Percentiles rank a stretch among this genome's conserved stretches.
These are phyloP conservation scores for Philantomba maxwellii DNA, from an alignment of 2,113 vertebrate species.

Conservation along the genomic window DNA sequence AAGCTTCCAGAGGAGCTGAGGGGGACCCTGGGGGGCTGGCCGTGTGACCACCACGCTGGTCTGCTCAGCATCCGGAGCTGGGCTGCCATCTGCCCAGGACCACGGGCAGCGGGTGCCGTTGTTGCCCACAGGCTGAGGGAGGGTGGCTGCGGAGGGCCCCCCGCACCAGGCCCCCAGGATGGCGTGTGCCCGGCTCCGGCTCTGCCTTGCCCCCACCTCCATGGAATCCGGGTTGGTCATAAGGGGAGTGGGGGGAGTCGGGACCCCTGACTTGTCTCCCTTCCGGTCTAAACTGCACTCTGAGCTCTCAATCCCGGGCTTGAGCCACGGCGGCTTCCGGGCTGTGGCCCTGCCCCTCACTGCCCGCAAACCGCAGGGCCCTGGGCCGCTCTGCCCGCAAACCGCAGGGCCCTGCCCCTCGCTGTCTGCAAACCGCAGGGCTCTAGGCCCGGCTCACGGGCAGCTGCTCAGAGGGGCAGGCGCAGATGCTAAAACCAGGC, in stretches of 20 bases:
- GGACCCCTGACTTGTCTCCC: neutral
- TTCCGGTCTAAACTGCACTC: neutral
- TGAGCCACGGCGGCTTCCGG: accelerated
- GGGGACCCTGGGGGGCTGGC: neutral
- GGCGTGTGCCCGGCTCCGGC: accelerated
- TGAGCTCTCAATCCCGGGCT: neutral
- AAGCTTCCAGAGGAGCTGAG: neutral
- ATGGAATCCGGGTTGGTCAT: neutral
- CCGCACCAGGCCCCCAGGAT: accelerated
- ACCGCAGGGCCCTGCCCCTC: neutral
- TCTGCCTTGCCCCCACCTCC: neutral
- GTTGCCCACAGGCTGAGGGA: too few species aligned
- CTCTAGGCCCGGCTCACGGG: neutral
- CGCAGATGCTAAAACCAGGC: neutral
- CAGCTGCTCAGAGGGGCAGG: neutral
- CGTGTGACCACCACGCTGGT: accelerated
- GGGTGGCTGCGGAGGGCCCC: neutral
- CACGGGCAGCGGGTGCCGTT: accelerated
- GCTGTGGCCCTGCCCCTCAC: accelerated
- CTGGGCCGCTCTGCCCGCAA: too few species aligned
- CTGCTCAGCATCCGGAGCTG: accelerated
- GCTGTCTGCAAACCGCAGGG: too few species aligned
- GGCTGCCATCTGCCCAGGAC: accelerated
- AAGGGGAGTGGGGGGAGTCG: accelerated
- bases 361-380: too few species aligned